Conservation (phyloP, 2,888 invertebrate genomes). For the Bellardia bayeri region DNA sequence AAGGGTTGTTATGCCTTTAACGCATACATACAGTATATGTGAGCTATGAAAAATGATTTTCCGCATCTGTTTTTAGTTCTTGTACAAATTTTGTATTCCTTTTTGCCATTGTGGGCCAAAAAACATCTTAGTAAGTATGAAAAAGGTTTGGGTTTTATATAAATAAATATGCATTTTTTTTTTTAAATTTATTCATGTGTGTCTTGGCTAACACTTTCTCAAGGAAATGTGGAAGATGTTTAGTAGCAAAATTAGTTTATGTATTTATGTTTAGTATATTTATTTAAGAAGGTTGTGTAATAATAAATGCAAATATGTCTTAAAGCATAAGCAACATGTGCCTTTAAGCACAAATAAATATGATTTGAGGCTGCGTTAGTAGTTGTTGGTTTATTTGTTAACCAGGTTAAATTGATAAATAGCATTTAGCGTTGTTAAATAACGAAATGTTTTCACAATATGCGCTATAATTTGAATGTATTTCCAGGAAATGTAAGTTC, state of each 20-base stretch:
- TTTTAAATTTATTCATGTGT: slow-evolving; percentile 50
- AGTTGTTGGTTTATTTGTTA: slow-evolving; percentile 20
- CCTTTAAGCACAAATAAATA: slow-evolving; percentile 18
- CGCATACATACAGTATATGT: not conserved
- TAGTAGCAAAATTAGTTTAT: not conserved
- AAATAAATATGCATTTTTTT: not conserved
- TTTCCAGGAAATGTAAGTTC: not conserved
- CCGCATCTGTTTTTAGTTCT: not conserved
- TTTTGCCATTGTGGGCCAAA: not conserved
- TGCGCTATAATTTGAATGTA: not conserved
- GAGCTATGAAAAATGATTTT: slow-evolving; percentile 27
- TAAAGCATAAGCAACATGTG: slow-evolving; percentile 14
- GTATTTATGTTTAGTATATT: not conserved
- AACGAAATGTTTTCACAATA: not conserved
- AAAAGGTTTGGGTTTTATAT: not conserved
- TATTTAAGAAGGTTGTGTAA: not conserved
- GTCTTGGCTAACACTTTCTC: slow-evolving; percentile 48
- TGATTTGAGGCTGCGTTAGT: not conserved
- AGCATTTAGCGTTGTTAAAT: slow-evolving; percentile 45
- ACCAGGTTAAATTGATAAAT: slow-evolving; percentile 50
- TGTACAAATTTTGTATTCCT: not conserved
- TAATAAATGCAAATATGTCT: not conserved
- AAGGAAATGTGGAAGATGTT: not conserved
- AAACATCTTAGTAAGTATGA: not conserved
- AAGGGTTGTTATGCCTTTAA: not conserved